Base-by-base conservation (phyloP, 2,888 invertebrate genomes). In the Helleia helle region DNA sequence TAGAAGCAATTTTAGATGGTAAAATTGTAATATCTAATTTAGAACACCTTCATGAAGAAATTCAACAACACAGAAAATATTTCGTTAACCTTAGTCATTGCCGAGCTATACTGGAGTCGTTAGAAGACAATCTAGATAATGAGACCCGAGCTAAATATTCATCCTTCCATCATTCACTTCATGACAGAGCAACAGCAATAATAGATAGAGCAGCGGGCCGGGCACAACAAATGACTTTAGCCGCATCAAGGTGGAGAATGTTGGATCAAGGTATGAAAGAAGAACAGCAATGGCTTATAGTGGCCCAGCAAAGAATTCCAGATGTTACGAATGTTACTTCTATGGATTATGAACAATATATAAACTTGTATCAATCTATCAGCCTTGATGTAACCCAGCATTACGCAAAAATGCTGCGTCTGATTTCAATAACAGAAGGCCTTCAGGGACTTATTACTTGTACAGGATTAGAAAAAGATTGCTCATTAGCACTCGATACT, bases 21-120 rank as follows among this genome's bases (percentile, higher is more conserved):
- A 91, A 92, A 29, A 90, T 95, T 22, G 88, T 89, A 4, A 93
- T 94, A 1, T 88, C 87, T 25, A 90, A 90, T 52, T 76, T 94
- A 46, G 90, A 92, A 54, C 93, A 94, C 55, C 75, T 95, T n/a
- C 93, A 93, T 58, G 93, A 94, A 58, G 95, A 95, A 77, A 93
- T 95, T 76, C 94, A 94, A 58, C 95, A 93, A 62, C 94, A 95
- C 58, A 87, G 95, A 26, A 94, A 93, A 60, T 95, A 95, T 84
- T 95, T 95, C 61, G 93, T 94, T 0, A 95, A 94, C 54, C 71
- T 96, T 5, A 95, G 94, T 57, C 94, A 95, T 51, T 95, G 95
- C 58, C 87, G 93, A 53, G 93, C 92, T 7, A 93, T 95, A 55
- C 79, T 96, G 26, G 95, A 95, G 67, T 94, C 94, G 0, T 72